Conservation (phyloP, 2,888 invertebrate genomes). For the Alsophila aescularia region DNA sequence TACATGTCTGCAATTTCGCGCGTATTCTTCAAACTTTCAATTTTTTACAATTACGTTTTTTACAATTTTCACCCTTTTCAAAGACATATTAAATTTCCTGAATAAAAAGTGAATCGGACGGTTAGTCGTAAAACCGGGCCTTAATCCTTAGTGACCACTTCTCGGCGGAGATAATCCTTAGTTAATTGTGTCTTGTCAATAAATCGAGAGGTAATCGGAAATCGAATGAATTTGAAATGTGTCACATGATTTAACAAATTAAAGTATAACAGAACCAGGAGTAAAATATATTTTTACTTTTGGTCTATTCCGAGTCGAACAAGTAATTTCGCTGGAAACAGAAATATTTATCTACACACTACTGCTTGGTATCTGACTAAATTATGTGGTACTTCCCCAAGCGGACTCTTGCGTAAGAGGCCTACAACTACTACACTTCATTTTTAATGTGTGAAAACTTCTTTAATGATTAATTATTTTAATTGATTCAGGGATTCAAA, state of each 20-base stretch:
- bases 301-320: too few relatives aligned
- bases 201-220: constrained; percentile 34
- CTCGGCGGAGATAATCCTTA: constrained; percentile 42
- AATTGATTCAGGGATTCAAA: too few relatives aligned
- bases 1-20: constrained; percentile 46
- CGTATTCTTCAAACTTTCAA: constrained; percentile 33
- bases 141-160: constrained; percentile 28
- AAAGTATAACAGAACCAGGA: too few relatives aligned
- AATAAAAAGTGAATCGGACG: constrained; percentile 24
- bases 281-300: too few relatives aligned
- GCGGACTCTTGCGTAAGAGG: too few relatives aligned
- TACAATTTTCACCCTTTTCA: constrained; percentile 17
- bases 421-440: too few relatives aligned
- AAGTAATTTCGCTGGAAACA: too few relatives aligned
- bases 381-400: too few relatives aligned
- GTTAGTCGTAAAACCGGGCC: constrained; percentile 25
- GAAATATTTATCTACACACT: too few relatives aligned
- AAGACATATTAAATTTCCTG: constrained; percentile 11
- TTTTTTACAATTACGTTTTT: constrained; percentile 20
- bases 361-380: too few relatives aligned
- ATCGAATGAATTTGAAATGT: constrained; percentile 12
- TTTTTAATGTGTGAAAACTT: too few relatives aligned
- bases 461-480: too few relatives aligned
- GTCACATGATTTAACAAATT: constrained; percentile 3
- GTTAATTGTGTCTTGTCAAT: constrained; percentile 45